Conservation (phyloP, 2,888 invertebrate genomes). For the Melinaea menophilus region DNA sequence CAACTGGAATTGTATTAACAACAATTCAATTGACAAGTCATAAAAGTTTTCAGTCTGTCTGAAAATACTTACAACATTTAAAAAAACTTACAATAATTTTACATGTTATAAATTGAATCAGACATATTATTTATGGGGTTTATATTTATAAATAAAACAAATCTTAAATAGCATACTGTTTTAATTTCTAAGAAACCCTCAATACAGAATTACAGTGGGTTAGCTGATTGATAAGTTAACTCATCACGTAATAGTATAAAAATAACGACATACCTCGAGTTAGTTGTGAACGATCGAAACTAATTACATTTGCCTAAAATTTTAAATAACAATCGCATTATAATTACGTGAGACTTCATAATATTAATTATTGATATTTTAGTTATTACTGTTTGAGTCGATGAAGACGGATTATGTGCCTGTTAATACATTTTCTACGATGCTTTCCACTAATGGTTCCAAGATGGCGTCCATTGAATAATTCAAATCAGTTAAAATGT, state of each 20-base stretch:
- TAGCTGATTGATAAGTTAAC: conserved; percentile 74
- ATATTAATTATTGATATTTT: not conserved
- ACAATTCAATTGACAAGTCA: no score
- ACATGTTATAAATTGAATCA: no score
- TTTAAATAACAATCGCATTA: conserved; percentile 37
- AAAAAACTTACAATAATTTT: no score
- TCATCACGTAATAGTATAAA: conserved; percentile 70
- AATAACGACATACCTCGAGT: conserved; percentile 64
- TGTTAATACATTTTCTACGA: no score
- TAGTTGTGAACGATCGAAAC: conserved; percentile 47
- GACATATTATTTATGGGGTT: not conserved
- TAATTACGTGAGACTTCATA: conserved; percentile 21
- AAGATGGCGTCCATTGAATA: no score
- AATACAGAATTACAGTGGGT: conserved; percentile 75
- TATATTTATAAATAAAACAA: conserved; percentile 61
- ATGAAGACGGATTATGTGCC: no score
- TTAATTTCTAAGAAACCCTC: conserved; percentile 78
- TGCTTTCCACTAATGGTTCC: no score
- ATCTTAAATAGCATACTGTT: conserved; percentile 73
- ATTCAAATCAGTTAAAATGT: no score
- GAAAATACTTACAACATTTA: no score
- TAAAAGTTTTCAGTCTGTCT: no score
- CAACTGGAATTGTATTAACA: no score
- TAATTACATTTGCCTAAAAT: conserved; percentile 33
- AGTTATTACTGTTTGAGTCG: no score